Evolutionary conservation across 2,888 invertebrate species (phyloP).

Genomic region (Melieria crassipennis): DNA sequence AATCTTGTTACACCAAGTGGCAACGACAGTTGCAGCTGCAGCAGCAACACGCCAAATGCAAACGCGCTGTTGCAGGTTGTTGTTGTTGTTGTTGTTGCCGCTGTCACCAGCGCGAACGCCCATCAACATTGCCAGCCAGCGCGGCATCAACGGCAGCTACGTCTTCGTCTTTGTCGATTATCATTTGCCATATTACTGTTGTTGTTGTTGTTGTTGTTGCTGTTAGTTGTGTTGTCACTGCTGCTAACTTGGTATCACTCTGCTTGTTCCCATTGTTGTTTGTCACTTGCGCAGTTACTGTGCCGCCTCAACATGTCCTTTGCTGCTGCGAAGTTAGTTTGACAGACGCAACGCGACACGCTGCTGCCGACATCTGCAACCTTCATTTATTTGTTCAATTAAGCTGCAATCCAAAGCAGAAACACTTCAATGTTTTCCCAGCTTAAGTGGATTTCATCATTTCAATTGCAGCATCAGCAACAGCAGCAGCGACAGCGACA

Average conservation of each 20-base stretch:
- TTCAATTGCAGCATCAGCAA: conserved; percentile 7
- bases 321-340: background rate
- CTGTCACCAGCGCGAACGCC: background rate
- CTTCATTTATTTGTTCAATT: conserved; percentile 21
- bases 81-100: conserved; percentile 10
- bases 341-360: too few relatives aligned
- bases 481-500: background rate
- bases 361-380: background rate
- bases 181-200: background rate
- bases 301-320: background rate
- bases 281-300: conserved; percentile 16
- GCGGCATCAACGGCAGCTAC: too few relatives aligned
- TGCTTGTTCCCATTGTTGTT: conserved; percentile 20
- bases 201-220: background rate
- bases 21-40: background rate
- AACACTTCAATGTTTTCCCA: background rate
- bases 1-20: background rate
- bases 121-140: too few relatives aligned
- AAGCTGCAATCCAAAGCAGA: conserved; percentile 22
- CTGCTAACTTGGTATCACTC: conserved; percentile 11
- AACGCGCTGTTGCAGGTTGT: background rate
- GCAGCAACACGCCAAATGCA: background rate
- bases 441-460: conserved; percentile 19
- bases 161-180: background rate
- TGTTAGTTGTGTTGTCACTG: conserved; percentile 6